Conservation (phyloP, 2,797 vertebrate species). For the Falco berigora region DNA sequence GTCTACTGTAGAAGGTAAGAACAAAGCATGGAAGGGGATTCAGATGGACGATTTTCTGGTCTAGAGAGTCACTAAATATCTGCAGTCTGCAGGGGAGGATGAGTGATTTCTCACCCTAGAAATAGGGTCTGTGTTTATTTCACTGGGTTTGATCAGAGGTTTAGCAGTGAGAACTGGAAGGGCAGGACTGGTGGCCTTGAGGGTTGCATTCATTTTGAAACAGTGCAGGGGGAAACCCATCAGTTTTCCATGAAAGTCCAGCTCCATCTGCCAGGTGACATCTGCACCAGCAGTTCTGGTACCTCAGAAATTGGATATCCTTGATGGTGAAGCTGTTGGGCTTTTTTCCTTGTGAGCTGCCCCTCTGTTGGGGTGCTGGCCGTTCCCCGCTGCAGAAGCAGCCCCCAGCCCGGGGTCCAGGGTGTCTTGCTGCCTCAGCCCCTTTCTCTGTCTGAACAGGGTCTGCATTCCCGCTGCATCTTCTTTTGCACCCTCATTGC, state of each 20-base stretch:
- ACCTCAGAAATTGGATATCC: background rate
- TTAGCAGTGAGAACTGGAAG: background rate
- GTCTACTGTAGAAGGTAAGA: background rate
- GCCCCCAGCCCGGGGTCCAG: background rate
- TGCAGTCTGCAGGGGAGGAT: background rate
- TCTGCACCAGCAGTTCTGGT: background rate
- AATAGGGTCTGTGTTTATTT: background rate
- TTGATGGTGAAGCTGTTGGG: background rate
- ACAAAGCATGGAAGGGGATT: background rate
- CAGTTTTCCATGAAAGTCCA: background rate
- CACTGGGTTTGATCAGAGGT: background rate
- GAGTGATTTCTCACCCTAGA: background rate
- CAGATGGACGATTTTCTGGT: background rate
- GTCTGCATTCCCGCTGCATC: background rate
- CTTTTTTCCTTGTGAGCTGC: background rate
- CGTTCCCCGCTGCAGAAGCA: background rate
- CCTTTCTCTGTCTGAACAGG: background rate
- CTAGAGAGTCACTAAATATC: background rate
- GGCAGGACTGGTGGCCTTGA: background rate
- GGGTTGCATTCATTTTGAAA: background rate
- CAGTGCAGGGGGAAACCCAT: background rate
- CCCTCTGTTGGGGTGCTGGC: background rate
- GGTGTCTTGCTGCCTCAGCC: background rate
- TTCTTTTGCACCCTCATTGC: background rate
- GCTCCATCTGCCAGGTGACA: background rate